Base-by-base conservation (phyloP, 2,113 vertebrate species). In the Lycocorax pyrrhopterus region DNA sequence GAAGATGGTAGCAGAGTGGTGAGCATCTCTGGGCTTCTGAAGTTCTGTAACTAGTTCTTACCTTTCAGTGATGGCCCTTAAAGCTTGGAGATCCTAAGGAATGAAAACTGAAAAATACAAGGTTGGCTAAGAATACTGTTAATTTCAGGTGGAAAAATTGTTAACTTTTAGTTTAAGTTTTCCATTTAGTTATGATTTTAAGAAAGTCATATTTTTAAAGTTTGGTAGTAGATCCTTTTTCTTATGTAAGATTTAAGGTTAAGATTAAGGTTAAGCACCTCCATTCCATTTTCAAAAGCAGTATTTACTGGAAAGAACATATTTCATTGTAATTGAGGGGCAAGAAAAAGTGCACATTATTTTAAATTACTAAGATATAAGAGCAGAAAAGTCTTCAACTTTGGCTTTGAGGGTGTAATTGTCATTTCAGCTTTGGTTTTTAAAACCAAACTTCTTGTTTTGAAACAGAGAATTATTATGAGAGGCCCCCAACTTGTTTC, bases 1-100 rank as follows among this genome's bases (percentile, higher is more conserved):
- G 1, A 64, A 66, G 30, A n/a, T 67, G 29, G 25, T 25, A 49
- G 53, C 52, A 4, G 4, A 23, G 33, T 0, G 0, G 55, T 27
- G 60, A 84, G 37, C 44, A 19, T 71, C 43, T 69, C 52, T 16
- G 46, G 43, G 20, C 67, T 83, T 41, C 37, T 77, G 32, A 23
- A 29, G 8, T 9, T 72, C 53, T 4, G 3, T 55, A 60, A 41
- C 16, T 10, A 21, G 37, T 84, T 94, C 37, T 30, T 20, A n/a
- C 20, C 26, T 77, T 77, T 37, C 62, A 35, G 43, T 60, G 44
- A 17, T 47, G 39, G 9, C 49, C 29, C 6, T 27, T 63, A 26
- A 19, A 6, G 4, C 47, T 56, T 75, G 47, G 30, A 62, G 39
- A 29, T 75, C 25, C 22, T 37, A 29, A 30, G 49, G 41, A 29